Percentiles rank a stretch among this genome's conserved stretches.
These are phyloP conservation scores for Bombus breviceps DNA, from an alignment of 1,140 invertebrate genomes.

Conservation along the genomic window DNA sequence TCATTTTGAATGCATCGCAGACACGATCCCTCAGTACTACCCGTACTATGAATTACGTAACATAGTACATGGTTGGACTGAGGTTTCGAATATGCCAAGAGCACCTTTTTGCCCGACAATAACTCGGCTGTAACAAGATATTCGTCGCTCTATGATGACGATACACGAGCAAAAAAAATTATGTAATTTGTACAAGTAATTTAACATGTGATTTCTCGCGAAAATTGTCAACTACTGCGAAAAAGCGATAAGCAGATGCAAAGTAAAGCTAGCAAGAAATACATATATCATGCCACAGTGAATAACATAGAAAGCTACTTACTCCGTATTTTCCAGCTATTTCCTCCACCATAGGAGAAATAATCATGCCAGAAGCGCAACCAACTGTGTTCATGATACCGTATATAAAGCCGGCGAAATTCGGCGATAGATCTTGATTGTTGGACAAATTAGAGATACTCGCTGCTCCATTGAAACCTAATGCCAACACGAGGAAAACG, in stretches of 20 bases:
- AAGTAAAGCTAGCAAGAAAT: not conserved
- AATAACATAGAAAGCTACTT: constrained; percentile 38
- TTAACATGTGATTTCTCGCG: not conserved
- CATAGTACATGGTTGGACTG: constrained; percentile 61
- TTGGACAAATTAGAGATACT: constrained; percentile 91
- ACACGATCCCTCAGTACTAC: constrained; percentile 65
- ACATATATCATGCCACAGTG: too few relatives aligned
- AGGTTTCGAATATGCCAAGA: constrained; percentile 51
- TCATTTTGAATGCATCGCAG: constrained; percentile 18
- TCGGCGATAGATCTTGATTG: constrained; percentile 91
- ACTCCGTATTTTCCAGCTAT: constrained; percentile 73
- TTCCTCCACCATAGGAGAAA: constrained; percentile 80
- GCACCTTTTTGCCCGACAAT: not conserved
- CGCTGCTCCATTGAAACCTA: constrained; percentile 92
- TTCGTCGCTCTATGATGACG: not conserved
- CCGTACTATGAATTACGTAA: constrained; percentile 67
- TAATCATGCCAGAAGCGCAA: constrained; percentile 86
- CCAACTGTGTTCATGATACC: constrained; percentile 89
- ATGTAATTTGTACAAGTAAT: constrained; percentile 11
- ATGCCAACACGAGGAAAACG: constrained; percentile 86
- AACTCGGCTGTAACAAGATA: constrained; percentile 12
- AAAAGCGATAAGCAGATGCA: not conserved
- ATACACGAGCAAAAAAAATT: not conserved
- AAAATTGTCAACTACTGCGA: not conserved
- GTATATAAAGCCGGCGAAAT: constrained; percentile 89